Evolutionary conservation across 2,113 vertebrate genomes (phyloP).

Genomic region (Alligator sinensis): DNA sequence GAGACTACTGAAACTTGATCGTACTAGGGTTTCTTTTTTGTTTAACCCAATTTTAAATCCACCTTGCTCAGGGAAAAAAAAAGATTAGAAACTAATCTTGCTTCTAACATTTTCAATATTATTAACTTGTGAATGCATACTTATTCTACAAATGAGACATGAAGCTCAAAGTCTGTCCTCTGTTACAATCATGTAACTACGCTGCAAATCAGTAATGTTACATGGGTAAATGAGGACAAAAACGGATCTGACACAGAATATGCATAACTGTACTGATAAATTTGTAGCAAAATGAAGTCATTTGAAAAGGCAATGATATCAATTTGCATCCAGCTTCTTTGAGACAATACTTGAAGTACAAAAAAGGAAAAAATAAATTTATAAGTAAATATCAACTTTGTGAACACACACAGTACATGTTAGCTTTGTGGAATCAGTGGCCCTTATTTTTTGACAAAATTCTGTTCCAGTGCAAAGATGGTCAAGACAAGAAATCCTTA

Average conservation of each 20-base stretch:
- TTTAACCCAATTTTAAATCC: neutral
- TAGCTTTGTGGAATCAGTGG: conserved; percentile 36
- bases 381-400: conserved; percentile 1
- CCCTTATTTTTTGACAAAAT: conserved; percentile 66
- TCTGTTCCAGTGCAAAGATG: conserved; percentile 60
- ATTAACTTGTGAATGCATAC: neutral
- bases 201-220: neutral
- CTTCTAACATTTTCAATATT: neutral
- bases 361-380: conserved; percentile 17
- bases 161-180: neutral
- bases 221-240: neutral
- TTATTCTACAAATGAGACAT: neutral
- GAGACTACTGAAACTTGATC: neutral
- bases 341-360: neutral
- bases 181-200: neutral
- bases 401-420: conserved; percentile 33
- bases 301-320: neutral
- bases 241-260: neutral
- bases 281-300: neutral
- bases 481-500: conserved; percentile 37
- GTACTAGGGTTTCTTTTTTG: neutral
- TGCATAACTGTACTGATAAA: neutral
- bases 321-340: neutral
- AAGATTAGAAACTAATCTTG: neutral
- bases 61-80: neutral